Conservation (phyloP, 2,113 vertebrate genomes). For the Crotophaga sulcirostris region DNA sequence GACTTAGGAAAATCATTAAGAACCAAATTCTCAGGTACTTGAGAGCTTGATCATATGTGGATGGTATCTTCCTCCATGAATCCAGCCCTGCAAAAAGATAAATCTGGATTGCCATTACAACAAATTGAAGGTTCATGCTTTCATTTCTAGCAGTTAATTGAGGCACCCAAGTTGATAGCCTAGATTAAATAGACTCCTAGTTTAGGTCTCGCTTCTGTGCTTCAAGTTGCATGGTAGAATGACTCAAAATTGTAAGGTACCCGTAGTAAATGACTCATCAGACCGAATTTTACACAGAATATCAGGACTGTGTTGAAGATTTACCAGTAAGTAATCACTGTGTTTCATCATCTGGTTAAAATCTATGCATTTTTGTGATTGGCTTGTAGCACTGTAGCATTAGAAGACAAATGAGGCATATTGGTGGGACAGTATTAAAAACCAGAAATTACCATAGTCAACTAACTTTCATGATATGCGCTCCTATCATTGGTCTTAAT, state of each 20-base stretch:
- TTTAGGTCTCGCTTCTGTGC: slow-evolving; percentile 21
- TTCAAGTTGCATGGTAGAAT: slow-evolving; percentile 10
- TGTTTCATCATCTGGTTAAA: neutral
- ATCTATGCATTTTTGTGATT: neutral
- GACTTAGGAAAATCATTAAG: neutral
- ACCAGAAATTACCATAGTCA: neutral
- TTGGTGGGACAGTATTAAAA: neutral
- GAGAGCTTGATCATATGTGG: neutral
- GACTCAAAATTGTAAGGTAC: slow-evolving; percentile 12
- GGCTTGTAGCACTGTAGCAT: neutral
- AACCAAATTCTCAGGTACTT: neutral
- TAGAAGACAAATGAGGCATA: neutral
- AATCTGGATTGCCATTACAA: neutral
- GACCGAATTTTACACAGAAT: neutral
- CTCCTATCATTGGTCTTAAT: neutral
- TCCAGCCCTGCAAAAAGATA: neutral
- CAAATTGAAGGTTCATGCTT: slow-evolving; percentile 18
- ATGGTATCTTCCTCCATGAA: neutral
- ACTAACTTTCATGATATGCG: neutral
- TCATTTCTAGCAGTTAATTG: slow-evolving; percentile 50
- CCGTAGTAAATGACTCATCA: neutral
- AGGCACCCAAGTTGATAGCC: neutral
- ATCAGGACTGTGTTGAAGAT: neutral
- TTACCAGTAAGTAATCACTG: neutral
- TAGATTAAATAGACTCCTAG: slow-evolving; percentile 32